Conservation (phyloP, 2,888 invertebrate genomes). For the Hyalella azteca region DNA sequence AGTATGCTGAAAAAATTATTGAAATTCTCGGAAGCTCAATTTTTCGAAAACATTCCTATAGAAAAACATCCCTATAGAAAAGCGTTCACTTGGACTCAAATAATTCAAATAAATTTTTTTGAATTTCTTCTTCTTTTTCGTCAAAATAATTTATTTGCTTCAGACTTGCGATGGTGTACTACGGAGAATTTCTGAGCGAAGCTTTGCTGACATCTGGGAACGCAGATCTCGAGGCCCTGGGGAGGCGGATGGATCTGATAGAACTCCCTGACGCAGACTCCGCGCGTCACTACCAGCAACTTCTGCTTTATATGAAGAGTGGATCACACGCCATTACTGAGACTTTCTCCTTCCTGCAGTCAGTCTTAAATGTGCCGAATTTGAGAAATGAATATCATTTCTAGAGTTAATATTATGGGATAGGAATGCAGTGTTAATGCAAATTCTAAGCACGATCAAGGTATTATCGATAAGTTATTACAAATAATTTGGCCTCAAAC, state of each 20-base stretch:
- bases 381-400: no score
- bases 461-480: no score
- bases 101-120: neutral
- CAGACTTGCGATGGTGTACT: neutral
- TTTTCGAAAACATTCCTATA: no score
- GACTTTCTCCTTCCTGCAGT: conserved; percentile 2
- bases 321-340: conserved; percentile 13
- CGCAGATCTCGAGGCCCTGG: neutral
- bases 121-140: neutral
- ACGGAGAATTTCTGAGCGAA: neutral
- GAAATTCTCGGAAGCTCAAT: no score
- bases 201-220: neutral
- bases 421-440: no score
- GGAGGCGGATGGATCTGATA: conserved; percentile 1
- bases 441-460: no score
- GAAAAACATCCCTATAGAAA: no score
- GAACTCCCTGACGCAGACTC: neutral
- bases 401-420: no score
- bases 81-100: no score
- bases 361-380: no score
- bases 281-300: neutral
- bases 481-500: no score
- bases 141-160: neutral
- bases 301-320: neutral
- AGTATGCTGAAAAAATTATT: no score